These are phyloP conservation scores for Octopus sinensis DNA, from an alignment of 1,140 invertebrate species.

Conservation along the genomic window DNA sequence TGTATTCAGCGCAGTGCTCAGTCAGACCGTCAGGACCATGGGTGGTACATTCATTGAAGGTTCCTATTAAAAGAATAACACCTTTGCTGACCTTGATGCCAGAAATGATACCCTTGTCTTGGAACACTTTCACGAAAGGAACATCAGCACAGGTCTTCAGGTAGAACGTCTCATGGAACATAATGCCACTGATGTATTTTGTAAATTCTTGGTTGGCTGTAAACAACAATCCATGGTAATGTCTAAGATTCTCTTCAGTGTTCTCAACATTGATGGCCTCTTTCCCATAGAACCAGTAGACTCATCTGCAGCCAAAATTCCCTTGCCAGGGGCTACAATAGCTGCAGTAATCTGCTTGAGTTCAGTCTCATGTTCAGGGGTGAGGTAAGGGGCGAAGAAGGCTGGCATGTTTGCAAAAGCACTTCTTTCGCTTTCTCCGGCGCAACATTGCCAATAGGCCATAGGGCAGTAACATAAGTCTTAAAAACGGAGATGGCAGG, in stretches of 20 bases:
- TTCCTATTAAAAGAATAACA: conserved; percentile 63
- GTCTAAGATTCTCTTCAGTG: conserved; percentile 77
- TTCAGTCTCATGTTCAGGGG: conserved; percentile 84
- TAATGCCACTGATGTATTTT: conserved; percentile 61
- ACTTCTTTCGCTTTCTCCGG: not conserved
- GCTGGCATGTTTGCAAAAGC: conserved; percentile 32
- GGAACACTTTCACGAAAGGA: conserved; percentile 56
- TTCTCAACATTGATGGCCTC: conserved; percentile 62
- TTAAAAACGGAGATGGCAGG: too few species aligned
- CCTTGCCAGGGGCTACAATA: conserved; percentile 87
- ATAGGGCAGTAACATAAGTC: too few species aligned
- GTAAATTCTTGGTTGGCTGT: conserved; percentile 62
- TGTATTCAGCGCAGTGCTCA: conserved; percentile 93
- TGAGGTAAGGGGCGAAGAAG: conserved; percentile 66
- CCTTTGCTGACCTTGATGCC: conserved; percentile 64
- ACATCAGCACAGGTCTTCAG: conserved; percentile 67
- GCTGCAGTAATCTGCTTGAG: conserved; percentile 80
- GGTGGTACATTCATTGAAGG: conserved; percentile 88
- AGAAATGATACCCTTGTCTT: conserved; percentile 59
- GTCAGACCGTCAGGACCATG: conserved; percentile 93
- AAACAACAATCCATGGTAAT: conserved; percentile 82
- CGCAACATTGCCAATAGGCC: too few species aligned
- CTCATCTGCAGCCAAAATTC: conserved; percentile 66
- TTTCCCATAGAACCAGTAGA: conserved; percentile 61
- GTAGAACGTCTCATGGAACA: conserved; percentile 93